A percentile compares a stretch with the other conserved stretches of the same genome.
These are phyloP conservation scores for Rhinolophus ferrumequinum DNA, from an alignment of 2,113 vertebrate species.

Conservation along the genomic window DNA sequence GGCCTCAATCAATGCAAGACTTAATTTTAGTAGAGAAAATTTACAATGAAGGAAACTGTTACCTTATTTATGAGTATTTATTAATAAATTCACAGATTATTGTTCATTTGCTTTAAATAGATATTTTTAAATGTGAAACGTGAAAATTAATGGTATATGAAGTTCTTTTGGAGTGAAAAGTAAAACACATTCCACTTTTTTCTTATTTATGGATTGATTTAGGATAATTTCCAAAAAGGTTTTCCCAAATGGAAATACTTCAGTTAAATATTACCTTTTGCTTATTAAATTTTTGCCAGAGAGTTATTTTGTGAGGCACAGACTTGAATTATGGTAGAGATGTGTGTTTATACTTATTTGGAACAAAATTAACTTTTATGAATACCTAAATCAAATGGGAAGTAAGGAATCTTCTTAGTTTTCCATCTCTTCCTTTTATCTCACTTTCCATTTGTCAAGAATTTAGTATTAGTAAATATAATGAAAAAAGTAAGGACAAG, in stretches of 20 bases:
- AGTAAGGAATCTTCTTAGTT: background rate
- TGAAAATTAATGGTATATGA: background rate
- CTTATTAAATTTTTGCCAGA: conserved; percentile 22
- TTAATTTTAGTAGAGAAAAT: conserved; percentile 17
- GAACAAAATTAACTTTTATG: background rate
- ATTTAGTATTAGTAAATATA: background rate
- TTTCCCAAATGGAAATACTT: background rate
- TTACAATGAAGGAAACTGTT: background rate
- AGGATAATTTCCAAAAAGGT: conserved; percentile 3
- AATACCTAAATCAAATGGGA: background rate
- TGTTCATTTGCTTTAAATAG: background rate
- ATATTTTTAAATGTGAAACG: conserved; percentile 46
- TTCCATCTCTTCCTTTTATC: background rate
- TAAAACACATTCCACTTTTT: background rate
- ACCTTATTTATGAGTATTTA: background rate
- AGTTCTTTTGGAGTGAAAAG: background rate
- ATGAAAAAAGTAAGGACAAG: background rate
- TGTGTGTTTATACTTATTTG: background rate
- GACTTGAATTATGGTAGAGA: background rate
- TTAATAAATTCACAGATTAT: background rate
- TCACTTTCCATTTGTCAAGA: background rate
- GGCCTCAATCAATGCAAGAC: background rate
- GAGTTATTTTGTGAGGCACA: background rate
- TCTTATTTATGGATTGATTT: background rate
- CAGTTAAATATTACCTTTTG: background rate